Percentiles rank a stretch among this genome's conserved stretches.
Evolutionary conservation across 2,888 invertebrate species (phyloP).

Genomic region (Cistogaster globosa): DNA sequence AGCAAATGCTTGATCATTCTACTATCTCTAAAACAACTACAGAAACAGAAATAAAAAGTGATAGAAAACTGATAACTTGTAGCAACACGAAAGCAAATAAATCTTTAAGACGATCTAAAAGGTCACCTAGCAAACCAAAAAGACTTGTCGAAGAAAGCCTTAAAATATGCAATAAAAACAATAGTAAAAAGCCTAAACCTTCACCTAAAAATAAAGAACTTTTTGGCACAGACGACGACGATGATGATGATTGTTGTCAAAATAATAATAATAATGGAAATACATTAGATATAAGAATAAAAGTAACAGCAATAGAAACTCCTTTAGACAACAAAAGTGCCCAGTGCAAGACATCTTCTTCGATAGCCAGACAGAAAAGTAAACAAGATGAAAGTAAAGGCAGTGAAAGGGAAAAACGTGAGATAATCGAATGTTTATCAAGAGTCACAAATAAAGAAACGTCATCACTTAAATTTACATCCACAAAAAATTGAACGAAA

Average conservation of each 20-base stretch:
- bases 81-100: not conserved
- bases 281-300: not conserved
- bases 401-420: slow-evolving; percentile 47
- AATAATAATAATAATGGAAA: slow-evolving; percentile 25
- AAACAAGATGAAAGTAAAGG: slow-evolving; percentile 49
- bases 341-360: slow-evolving; percentile 21
- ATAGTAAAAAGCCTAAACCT: slow-evolving; percentile 25
- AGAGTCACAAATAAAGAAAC: too few relatives aligned
- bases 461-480: too few relatives aligned
- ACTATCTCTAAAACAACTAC: not conserved
- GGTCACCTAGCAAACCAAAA: slow-evolving; percentile 58
- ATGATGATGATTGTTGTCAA: slow-evolving; percentile 40
- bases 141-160: slow-evolving; percentile 41
- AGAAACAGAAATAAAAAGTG: not conserved
- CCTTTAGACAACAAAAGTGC: slow-evolving; percentile 6
- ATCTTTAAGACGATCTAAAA: slow-evolving; percentile 52
- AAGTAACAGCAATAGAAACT: slow-evolving; percentile 1
- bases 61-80: not conserved
- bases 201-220: slow-evolving; percentile 55
- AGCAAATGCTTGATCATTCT: not conserved
- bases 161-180: not conserved
- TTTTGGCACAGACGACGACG: slow-evolving; percentile 67
- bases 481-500: too few relatives aligned
- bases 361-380: slow-evolving; percentile 52
- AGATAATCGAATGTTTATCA: not conserved